phyloP scores from a whole-genome alignment of 2,888 invertebrate genomes.

The Deroplatys truncata region DNA sequence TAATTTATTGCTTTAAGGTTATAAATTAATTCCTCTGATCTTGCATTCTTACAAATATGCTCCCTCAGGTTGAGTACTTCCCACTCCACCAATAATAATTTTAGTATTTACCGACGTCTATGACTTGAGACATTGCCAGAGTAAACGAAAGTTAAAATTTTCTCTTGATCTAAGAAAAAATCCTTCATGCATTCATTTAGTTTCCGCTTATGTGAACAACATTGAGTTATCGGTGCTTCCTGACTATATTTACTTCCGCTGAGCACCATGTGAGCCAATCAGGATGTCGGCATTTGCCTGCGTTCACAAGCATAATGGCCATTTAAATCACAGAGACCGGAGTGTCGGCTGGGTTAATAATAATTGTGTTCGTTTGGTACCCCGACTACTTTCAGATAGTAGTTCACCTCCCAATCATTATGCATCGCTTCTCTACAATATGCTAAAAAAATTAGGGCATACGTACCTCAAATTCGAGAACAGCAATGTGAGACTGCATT shows the following conservation, averaged over 20 bases:
- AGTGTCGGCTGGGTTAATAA: not conserved
- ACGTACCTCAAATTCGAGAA: too few species aligned
- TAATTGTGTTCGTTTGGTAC: not conserved
- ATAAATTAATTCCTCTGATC: too few species aligned
- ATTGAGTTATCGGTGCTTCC: not conserved
- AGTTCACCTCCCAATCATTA: not conserved
- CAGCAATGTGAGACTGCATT: too few species aligned
- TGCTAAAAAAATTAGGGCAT: too few species aligned
- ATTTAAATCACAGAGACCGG: not conserved
- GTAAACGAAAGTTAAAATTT: too few species aligned
- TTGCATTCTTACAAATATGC: too few species aligned
- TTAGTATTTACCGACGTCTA: too few species aligned
- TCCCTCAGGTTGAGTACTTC: too few species aligned
- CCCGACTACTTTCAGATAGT: not conserved
- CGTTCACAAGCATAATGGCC: not conserved
- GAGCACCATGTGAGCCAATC: not conserved
- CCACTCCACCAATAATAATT: too few species aligned
- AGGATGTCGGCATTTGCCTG: not conserved
- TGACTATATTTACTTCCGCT: not conserved
- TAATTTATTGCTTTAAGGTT: too few species aligned
- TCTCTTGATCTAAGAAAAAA: not conserved
- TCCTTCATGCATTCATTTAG: not conserved
- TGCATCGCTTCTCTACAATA: not conserved
- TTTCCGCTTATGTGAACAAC: too few species aligned
- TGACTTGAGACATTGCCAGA: too few species aligned